Evolutionary conservation across 2,888 invertebrate genomes (phyloP), one percentile per base, ranked within the genome.

Genomic region (Cistogaster globosa): DNA sequence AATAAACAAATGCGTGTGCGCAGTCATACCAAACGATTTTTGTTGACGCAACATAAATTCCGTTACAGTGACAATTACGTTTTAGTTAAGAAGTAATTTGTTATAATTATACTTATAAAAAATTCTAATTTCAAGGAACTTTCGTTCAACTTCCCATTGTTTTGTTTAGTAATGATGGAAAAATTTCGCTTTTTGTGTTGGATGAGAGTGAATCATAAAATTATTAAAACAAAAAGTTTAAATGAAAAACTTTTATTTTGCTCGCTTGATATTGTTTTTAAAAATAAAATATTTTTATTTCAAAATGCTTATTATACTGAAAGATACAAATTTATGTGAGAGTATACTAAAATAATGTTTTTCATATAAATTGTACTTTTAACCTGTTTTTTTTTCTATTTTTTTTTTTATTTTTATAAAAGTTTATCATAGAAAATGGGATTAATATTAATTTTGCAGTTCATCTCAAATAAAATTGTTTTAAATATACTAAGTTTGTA

Each of bases 201-300:
- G 14, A 16, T 38, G 26, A n/a, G 53, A 6, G 42, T 60, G 69
- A 3, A 32, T 55, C 62, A 78, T 69, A 32, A 62, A 78, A 69
- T 78, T 32, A 36, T n/a, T 69, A 18, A 20, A 78, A 67, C 32
- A 69, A 18, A 69, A 53, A 62, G 55, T 45, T 75, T 6, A 45
- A 75, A 63, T 62, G 36, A 63, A 71, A 2, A 78, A 78, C 55
- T 78, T 78, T 71, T 55, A n/a, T n/a, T 32, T 32, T 63, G 42
- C 12, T 12, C 12, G 42, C 9, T 63, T 62, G 20, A 55, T 63
- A 22, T 45, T 69, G 16, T 71, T 71, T 63, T 14, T 11, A 48
- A 71, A 69, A 62, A n/a, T 9, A 55, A 55, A 16, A 65, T 62
- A 71, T 63, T 71, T 62, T 60, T 69, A 71, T 79, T 71, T 26